Conservation (phyloP, 2,888 invertebrate species). For the Amphimallon solstitiale region DNA sequence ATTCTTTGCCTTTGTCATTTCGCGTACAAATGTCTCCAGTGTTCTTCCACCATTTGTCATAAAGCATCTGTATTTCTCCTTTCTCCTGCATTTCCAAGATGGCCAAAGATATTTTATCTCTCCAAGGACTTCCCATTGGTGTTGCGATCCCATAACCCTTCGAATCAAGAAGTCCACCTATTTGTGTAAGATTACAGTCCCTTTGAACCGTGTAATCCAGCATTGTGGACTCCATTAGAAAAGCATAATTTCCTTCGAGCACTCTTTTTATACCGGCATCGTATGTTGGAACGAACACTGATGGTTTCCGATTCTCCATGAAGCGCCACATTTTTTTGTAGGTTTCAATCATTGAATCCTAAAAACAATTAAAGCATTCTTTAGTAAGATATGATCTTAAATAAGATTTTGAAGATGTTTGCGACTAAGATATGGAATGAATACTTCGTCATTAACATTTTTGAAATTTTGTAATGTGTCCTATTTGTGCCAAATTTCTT, state of each 20-base stretch:
- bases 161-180: slow-evolving; percentile 86
- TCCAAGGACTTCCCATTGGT: slow-evolving; percentile 94
- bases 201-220: slow-evolving; percentile 95
- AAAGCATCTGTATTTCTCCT: slow-evolving; percentile 90
- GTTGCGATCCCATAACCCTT: slow-evolving; percentile 97
- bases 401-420: too few species aligned
- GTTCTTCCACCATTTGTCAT: slow-evolving; percentile 99
- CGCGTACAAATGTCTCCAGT: slow-evolving; percentile 91
- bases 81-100: slow-evolving; percentile 96
- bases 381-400: background rate
- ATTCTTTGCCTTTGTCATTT: slow-evolving; percentile 80
- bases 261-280: slow-evolving; percentile 92
- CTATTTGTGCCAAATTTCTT: too few species aligned
- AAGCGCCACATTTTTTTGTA: slow-evolving; percentile 95
- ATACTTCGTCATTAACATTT: too few species aligned
- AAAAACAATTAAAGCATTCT: slow-evolving; percentile 7
- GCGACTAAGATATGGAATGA: too few species aligned
- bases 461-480: too few species aligned
- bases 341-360: slow-evolving; percentile 90
- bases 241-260: slow-evolving; percentile 91
- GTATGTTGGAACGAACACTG: slow-evolving; percentile 88
- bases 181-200: slow-evolving; percentile 97
- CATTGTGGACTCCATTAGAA: slow-evolving; percentile 98
- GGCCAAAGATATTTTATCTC: slow-evolving; percentile 95
- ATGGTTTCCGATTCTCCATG: slow-evolving; percentile 84